Evolutionary conservation across 2,113 vertebrate species (phyloP).

Genomic region (Neotragus pygmaeus): DNA sequence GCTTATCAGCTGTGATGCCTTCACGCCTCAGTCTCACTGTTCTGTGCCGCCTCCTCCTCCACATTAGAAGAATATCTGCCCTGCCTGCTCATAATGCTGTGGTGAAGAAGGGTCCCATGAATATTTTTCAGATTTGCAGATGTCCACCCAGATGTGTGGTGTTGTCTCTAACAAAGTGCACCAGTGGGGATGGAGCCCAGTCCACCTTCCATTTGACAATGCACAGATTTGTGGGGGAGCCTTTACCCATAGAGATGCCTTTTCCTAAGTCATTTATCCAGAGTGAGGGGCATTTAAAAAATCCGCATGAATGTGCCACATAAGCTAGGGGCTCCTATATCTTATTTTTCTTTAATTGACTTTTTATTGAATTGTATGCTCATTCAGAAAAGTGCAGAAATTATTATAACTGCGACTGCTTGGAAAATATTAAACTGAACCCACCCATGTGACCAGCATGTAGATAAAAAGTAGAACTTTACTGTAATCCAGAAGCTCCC

Average conservation of each 20-base stretch:
- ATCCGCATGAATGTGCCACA: neutral
- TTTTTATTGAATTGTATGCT: conserved; percentile 18
- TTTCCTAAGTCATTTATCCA: neutral
- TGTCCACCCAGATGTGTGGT: conserved; percentile 20
- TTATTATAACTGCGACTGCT: neutral
- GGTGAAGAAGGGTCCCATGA: neutral
- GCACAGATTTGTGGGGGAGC: neutral
- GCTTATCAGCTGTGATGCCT: neutral
- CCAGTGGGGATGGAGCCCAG: neutral
- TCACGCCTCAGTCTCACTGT: neutral
- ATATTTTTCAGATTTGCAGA: conserved; percentile 5
- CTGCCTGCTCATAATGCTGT: neutral
- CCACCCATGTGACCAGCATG: neutral
- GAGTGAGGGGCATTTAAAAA: neutral
- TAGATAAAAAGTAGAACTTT: neutral
- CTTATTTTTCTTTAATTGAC: neutral
- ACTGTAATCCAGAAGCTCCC: no score
- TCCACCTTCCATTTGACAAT: neutral
- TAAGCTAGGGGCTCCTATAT: neutral
- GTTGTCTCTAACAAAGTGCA: neutral
- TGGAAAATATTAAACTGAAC: neutral
- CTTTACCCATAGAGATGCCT: neutral
- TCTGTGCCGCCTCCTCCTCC: neutral
- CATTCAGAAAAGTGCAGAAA: neutral
- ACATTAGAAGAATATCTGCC: neutral